Evolutionary conservation across 2,888 invertebrate genomes (phyloP), one percentile per base, ranked within the genome.

Genomic region (Mylabris sibirica): DNA sequence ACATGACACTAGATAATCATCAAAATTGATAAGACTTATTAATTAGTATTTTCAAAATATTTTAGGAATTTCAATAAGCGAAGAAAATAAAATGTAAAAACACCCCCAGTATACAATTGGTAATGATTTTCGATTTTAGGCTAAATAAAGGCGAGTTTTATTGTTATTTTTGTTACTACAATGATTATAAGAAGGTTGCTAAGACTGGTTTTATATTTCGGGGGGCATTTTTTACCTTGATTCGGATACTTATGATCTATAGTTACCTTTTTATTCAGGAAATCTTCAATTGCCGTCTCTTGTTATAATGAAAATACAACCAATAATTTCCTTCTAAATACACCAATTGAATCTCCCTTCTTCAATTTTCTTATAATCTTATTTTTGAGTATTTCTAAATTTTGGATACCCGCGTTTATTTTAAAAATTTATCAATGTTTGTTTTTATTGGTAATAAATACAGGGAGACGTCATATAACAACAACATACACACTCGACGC

Each of bases 401-500:
- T n/a, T 8, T 12, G 14, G 1, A 38, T 34, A 38, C 49, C 17
- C 72, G 75, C 73, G 72, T 65, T 74, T 69, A 72, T 44, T 75
- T 75, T 73, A 70, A 74, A 74, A 65, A 69, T 72, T 73, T 72
- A 69, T 69, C 38, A 35, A 34, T 57, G 57, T 49, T 60, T 75
- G 73, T 78, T 74, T 78, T 77, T 78, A 76, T 67, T 67, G 49
- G 49, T 49, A 49, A 49, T 49, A 49, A n/a, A 49, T 20, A 2
- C 3, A 49, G 3, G 30, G 64, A 74, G 77, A 78, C 76, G 78
- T 82, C 78, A 80, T 74, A 76, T 67, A 66, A 72, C 80, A 66
- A 72, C 80, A 44, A 44, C 6, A 73, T 76, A 72, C 78, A 74
- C 72, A 71, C 78, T 75, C 72, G 74, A 78, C 81, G 81, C 81